Evolutionary conservation across 2,888 invertebrate species (phyloP), one percentile per base, ranked within the genome.

Genomic region (Drosophila picticornis): DNA sequence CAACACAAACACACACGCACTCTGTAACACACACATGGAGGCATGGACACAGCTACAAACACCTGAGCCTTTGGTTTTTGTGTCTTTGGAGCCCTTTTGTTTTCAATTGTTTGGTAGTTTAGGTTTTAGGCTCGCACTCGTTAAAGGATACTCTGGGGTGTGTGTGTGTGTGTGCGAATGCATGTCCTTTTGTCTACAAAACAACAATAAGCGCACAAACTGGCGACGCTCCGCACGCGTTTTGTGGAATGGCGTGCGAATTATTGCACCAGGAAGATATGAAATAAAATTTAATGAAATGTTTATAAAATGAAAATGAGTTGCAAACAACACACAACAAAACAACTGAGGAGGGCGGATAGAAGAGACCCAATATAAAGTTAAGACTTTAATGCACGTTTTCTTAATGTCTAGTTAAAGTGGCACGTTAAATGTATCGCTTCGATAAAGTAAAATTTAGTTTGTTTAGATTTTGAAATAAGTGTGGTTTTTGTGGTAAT

Each of bases 241-340:
- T 86, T 84, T 83, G 79, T 87, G 88, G 87, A 84, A 88, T 88
- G 87, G 88, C 88, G 88, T 88, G 88, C 88, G 89, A 88, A 88
- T 85, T 88, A 88, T 88, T 85, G 81, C 88, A 84, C 88, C 88
- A 88, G 88, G 89, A 88, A 88, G 88, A 88, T 89, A 88, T 88
- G 89, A 84, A 88, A 88, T 88, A 87, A 88, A 88, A 88, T 88
- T 88, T 88, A 88, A 88, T 88, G 88, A 88, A 87, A 88, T 88
- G 87, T 87, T 88, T 88, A 86, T 84, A 89, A 87, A 85, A 88
- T 88, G 88, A 87, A 87, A 88, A 88, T 83, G 80, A 83, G 77
- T 65, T 72, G 68, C 53, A 65, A 27, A 52, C 38, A 60, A 27
- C 46, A 52, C 11, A 19, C 19, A 31, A 36, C 25, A 36, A 25